Conservation (phyloP, 2,113 vertebrate genomes). For the Ptilonorhynchus violaceus region DNA sequence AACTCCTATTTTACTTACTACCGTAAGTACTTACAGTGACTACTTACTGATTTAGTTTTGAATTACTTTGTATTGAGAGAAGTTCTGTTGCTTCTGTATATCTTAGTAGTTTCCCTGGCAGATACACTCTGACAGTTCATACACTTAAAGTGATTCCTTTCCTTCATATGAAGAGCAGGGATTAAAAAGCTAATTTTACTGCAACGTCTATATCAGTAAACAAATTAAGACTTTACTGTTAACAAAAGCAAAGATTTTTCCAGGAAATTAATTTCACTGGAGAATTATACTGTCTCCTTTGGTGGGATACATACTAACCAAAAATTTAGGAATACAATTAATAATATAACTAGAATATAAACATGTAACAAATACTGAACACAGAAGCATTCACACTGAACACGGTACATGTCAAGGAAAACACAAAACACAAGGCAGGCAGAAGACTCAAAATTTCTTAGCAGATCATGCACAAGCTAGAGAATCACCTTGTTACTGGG, state of each 20-base stretch:
- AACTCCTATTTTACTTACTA: neutral
- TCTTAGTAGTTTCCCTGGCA: neutral
- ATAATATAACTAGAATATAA: neutral
- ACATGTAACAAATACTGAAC: neutral
- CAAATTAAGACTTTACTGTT: neutral
- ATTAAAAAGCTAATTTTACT: neutral
- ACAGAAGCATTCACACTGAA: neutral
- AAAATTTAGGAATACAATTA: neutral
- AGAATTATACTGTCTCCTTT: neutral
- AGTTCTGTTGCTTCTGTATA: neutral
- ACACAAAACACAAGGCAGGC: neutral
- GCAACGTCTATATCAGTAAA: neutral
- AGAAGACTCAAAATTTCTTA: neutral
- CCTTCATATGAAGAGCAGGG: neutral
- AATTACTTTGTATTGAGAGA: neutral
- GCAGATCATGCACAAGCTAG: neutral
- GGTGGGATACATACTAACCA: neutral
- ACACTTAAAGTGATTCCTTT: neutral
- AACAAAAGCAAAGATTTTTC: neutral
- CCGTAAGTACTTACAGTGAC: neutral
- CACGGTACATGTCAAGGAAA: neutral
- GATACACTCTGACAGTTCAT: neutral
- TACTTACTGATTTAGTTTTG: neutral
- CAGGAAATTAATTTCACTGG: neutral
- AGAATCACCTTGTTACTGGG: neutral